Evolutionary conservation across 2,888 invertebrate species (phyloP).

Genomic region (Brachypalpus laphriformis): DNA sequence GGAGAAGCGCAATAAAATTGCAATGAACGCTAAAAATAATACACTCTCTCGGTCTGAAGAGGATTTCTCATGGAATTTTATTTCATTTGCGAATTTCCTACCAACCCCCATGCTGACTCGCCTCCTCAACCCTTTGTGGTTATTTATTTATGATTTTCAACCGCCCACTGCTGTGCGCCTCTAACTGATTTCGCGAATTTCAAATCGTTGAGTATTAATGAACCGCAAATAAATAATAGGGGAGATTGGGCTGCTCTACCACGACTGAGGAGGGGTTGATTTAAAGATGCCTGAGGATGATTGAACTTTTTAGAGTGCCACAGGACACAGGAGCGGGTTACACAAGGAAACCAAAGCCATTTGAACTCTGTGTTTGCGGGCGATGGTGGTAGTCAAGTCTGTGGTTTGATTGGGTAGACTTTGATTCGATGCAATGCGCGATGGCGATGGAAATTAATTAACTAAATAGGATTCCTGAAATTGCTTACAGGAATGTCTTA

Average conservation of each 20-base stretch:
- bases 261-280: slow-evolving; percentile 30
- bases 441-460: slow-evolving; percentile 65
- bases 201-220: slow-evolving; percentile 70
- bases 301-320: slow-evolving; percentile 61
- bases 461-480: slow-evolving; percentile 67
- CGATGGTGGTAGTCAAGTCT: too few species aligned
- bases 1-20: slow-evolving; percentile 68
- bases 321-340: slow-evolving; percentile 2
- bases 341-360: slow-evolving; percentile 21
- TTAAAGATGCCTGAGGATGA: slow-evolving; percentile 68
- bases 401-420: slow-evolving; percentile 60
- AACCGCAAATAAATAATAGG: slow-evolving; percentile 72
- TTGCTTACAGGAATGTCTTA: slow-evolving; percentile 31
- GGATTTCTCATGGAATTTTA: slow-evolving; percentile 53
- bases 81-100: slow-evolving; percentile 37
- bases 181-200: slow-evolving; percentile 71
- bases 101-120: neutral
- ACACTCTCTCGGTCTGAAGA: slow-evolving; percentile 8
- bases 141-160: slow-evolving; percentile 66
- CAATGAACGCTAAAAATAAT: slow-evolving; percentile 68
- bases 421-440: slow-evolving; percentile 44
- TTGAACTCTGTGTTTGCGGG: too few species aligned
- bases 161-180: neutral
- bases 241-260: slow-evolving; percentile 6
- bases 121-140: slow-evolving; percentile 36